Evolutionary conservation across 2,113 vertebrate species (phyloP).

Genomic region (Panurus biarmicus): DNA sequence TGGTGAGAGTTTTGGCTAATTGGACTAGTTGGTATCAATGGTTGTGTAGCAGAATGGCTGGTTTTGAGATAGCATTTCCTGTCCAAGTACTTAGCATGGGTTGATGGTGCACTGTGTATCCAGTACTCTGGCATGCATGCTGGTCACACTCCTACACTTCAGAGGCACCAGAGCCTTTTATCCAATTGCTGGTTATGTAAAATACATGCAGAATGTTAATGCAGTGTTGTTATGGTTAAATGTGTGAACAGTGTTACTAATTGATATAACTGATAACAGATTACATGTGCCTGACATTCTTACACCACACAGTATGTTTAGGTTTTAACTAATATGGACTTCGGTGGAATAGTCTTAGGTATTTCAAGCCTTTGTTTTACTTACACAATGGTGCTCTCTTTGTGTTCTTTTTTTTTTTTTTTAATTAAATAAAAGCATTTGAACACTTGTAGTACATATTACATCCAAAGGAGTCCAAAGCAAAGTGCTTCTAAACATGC

Average conservation of each 20-base stretch:
- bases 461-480: conserved; percentile 62
- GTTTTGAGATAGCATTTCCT: conserved; percentile 55
- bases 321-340: conserved; percentile 59
- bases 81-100: conserved; percentile 60
- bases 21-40: conserved; percentile 25
- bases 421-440: conserved; percentile 38
- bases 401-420: conserved; percentile 39
- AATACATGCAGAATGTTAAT: conserved; percentile 66
- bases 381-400: conserved; percentile 74
- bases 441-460: conserved; percentile 63
- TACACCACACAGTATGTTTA: conserved; percentile 63
- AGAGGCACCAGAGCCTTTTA: conserved; percentile 57
- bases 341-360: conserved; percentile 63
- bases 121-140: conserved; percentile 66
- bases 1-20: conserved; percentile 51
- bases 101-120: conserved; percentile 63
- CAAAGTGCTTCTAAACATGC: conserved; percentile 38
- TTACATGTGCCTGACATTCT: conserved; percentile 68
- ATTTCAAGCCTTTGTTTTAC: conserved; percentile 70
- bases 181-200: conserved; percentile 69
- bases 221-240: conserved; percentile 67
- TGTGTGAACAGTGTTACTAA: conserved; percentile 71
- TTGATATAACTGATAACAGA: conserved; percentile 62
- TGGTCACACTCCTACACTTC: conserved; percentile 60
- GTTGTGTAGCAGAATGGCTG: conserved; percentile 54